Evolutionary conservation across 2,797 vertebrate species (phyloP), one percentile per base, ranked within the genome.

Genomic region (Halcyon chelicuti): DNA sequence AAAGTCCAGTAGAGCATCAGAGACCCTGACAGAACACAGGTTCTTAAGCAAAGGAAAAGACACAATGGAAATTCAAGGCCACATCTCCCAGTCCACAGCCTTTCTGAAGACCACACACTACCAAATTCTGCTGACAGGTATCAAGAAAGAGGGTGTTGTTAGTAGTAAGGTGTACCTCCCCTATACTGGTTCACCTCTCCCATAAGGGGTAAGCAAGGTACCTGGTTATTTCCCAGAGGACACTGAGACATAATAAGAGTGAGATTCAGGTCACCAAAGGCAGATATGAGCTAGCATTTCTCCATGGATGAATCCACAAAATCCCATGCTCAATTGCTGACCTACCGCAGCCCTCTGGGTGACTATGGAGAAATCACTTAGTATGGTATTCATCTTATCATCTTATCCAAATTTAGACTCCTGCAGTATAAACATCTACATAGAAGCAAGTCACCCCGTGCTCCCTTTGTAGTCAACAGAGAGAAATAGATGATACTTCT

Each of bases 401-500:
- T 93, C 90, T 96, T 67, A 93, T 88, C 90, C 96, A 97, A 96
- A 96, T 97, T 94, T 93, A 95, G 94, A 87, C 83, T 93, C 60
- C 60, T 79, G 37, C 22, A 93, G 52, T 94, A 94, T 97, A 97
- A 97, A 97, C 95, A 96, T 71, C 94, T 76, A 91, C 94, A 89
- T 87, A 95, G 90, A 21, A 94, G 60, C 63, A 85, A 96, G 83
- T 90, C 84, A 93, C 74, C 74, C 92, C 67, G 67, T 94, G 88
- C 83, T 96, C 77, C 63, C 88, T 96, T 82, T 94, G 83, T 92
- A 95, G 93, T 92, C 94, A 96, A 86, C 93, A 91, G 77, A 94
- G 67, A 92, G 88, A 96, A 96, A 96, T 90, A 96, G 93, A 97
- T 97, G 93, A 97, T 97, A 94, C 94, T 96, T 91, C 83, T 71